Conservation (phyloP, 2,113 vertebrate genomes). For the Chaetodon auriga region DNA sequence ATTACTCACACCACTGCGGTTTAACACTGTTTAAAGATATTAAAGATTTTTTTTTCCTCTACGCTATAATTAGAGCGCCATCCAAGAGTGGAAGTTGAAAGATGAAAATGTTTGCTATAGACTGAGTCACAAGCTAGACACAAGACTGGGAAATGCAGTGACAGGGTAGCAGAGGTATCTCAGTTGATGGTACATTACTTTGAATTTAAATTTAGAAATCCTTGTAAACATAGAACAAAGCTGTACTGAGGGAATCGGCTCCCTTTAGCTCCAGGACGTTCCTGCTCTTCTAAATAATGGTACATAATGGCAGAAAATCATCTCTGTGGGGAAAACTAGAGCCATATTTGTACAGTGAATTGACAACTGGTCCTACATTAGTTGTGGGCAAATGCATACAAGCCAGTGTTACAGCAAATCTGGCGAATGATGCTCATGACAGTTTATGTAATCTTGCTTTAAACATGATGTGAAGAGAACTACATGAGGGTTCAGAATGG, state of each 20-base stretch:
- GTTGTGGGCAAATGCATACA: not conserved
- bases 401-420: not conserved
- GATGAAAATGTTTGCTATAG: slow-evolving; percentile 15
- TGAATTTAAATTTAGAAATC: slow-evolving; percentile 1
- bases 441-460: not conserved
- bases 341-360: not conserved
- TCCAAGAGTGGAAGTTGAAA: slow-evolving; percentile 37
- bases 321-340: not conserved
- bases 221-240: not conserved
- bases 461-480: not conserved
- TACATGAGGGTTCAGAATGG: not conserved
- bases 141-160: not conserved
- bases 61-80: slow-evolving; percentile 43
- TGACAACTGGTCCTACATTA: not conserved
- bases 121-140: slow-evolving; percentile 5
- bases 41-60: not conserved
- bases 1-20: slow-evolving; percentile 58
- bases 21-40: slow-evolving; percentile 48
- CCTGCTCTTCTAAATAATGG: slow-evolving; percentile 1
- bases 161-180: not conserved
- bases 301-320: not conserved
- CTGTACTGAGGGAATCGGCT: not conserved
- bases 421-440: not conserved
- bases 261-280: not conserved
- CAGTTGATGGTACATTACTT: not conserved